Base-by-base conservation (phyloP, 2,113 vertebrate genomes). In the Harpagus bidentatus region DNA sequence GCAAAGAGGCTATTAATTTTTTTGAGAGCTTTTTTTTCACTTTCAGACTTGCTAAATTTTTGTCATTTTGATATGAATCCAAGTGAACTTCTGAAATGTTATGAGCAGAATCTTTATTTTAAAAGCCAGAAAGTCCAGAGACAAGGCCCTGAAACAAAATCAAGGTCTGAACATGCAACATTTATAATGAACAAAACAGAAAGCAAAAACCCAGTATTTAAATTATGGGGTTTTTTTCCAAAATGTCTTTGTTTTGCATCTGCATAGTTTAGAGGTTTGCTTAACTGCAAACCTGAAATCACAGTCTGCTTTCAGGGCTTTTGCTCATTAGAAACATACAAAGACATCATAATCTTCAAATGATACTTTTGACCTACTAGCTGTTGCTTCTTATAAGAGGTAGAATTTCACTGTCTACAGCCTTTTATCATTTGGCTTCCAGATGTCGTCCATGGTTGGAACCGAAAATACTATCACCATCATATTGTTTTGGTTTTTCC, bases 371-470 rank as follows among this genome's bases (percentile, higher is more conserved):
- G 22, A 21, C n/a, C 4, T 21, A 5, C 6, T 29, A 16, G 8
- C 4, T 5, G 0, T 13, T n/a, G 5, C 31, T 89, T 58, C 0
- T 4, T n/a, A 7, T 0, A 13, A 13, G 29, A 84, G 65, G 31
- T 8, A 91, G 47, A 67, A 76, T 78, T 73, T 53, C 16, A 2
- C 25, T 63, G 52, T 18, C 0, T 45, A 29, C 22, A 58, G 32
- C 19, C 8, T 36, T 58, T 32, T 62, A 19, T 11, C 11, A 2
- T 3, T 38, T 53, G 36, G 8, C 5, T 16, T 66, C n/a, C 16
- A 40, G 18, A 25, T 6, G 36, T 38, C 13, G 16, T 31, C 14
- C 4, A 0, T 20, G 23, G 6, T 20, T 86, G 73, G 7, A 70
- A 40, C 28, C 40, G 59, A 61, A 78, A 62, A 43, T 53, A 4